Base-by-base conservation (phyloP, 1,140 invertebrate genomes). In the Paralvinella palmiformis region DNA sequence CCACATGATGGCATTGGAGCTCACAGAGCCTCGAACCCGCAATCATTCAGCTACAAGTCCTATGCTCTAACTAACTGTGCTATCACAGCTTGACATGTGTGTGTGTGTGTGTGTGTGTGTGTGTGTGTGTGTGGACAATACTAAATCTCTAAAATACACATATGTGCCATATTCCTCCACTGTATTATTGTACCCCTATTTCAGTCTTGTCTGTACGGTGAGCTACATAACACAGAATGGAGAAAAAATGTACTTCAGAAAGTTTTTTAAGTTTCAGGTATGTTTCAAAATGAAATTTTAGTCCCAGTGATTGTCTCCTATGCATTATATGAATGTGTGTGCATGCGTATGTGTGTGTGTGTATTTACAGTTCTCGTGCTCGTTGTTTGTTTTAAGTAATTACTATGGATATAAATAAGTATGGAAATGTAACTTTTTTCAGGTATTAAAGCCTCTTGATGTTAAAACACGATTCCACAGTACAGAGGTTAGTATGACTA, bases 391-490 rank as follows among this genome's bases (percentile, higher is more conserved):
- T 29, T 6, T 52, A 27, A 22, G n/a, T 33, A 20, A 53, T 55
- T 45, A 45, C 17, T 66, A 13, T 56, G 35, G 61, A 41, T n/a
- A 41, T n/a, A 13, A 41, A 41, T 41, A 13, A 41, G 37, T n/a
- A 10, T 31, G 3, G 6, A 27, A 10, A 33, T 29, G 13, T 61
- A 1, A 60, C 35, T 61, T 22, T 29, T 72, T 70, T 13, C 62
- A 82, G 79, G 96, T 98, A 0, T 85, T 95, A 64, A 98, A 98
- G 78, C 96, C 96, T 45, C 82, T 98, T 15, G 95, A 99, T 86
- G 94, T 99, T 0, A 96, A 97, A 82, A 98, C 95, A 3, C 98
- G 98, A 77, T 96, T 98, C 80, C 97, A 94, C 76, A 96, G 95
- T 86, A 90, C 91, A 20, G 94, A 97, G 55, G 55, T 57, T 10